A percentile compares a stretch with the other conserved stretches of the same genome.
These are phyloP conservation scores for Trididemnum clinides DNA, from an alignment of 23 tunicate species.

Conservation along the genomic window DNA sequence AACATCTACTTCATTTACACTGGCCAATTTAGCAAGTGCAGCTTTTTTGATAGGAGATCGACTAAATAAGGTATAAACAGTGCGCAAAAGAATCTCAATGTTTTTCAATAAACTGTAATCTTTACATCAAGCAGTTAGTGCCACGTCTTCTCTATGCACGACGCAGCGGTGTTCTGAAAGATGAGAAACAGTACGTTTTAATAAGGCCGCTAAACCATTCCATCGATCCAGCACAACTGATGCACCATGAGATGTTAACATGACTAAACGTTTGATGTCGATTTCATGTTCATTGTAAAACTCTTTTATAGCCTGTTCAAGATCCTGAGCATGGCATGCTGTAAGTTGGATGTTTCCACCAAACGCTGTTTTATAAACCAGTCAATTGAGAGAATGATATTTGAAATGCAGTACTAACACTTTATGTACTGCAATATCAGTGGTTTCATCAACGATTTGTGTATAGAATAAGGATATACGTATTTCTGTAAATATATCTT, in stretches of 20 bases:
- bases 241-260: background rate
- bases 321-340: background rate
- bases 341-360: background rate
- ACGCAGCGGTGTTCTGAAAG: background rate
- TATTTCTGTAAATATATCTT: background rate
- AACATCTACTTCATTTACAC: too few relatives aligned
- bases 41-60: too few relatives aligned
- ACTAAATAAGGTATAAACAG: too few relatives aligned
- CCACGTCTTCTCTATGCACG: background rate
- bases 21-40: too few relatives aligned
- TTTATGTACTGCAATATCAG: too few relatives aligned
- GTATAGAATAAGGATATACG: background rate
- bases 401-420: conserved; percentile 5
- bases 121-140: background rate
- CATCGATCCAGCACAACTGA: background rate
- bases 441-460: background rate
- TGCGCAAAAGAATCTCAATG: too few relatives aligned
- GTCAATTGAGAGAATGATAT: background rate
- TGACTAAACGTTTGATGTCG: background rate
- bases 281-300: background rate
- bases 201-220: background rate
- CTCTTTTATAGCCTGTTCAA: too few relatives aligned
- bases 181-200: background rate
- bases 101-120: background rate
- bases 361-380: conserved; percentile 4